A percentile compares a stretch with the other conserved stretches of the same genome.
These are phyloP conservation scores for Tinea semifulvella DNA, from an alignment of 2,888 invertebrate genomes.

Conservation along the genomic window DNA sequence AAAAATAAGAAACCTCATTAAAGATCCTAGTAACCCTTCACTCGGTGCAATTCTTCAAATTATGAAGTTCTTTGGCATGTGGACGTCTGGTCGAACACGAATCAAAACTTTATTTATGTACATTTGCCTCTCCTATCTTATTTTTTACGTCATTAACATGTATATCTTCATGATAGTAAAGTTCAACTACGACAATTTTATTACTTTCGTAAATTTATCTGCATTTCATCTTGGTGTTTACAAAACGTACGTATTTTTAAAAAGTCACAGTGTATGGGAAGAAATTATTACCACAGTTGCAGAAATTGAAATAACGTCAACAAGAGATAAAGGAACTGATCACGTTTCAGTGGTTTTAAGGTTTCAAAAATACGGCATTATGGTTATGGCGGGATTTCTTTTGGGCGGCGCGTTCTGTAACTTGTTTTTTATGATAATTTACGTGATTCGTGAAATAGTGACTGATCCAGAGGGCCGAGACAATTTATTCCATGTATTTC, in stretches of 20 bases:
- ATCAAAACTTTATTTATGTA: background rate
- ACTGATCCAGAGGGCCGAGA: background rate
- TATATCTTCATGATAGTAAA: background rate
- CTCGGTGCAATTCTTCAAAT: background rate
- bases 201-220: background rate
- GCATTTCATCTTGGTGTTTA: background rate
- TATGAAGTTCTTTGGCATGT: background rate
- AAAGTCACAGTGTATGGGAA: background rate
- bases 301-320: background rate
- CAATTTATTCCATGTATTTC: background rate
- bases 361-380: background rate
- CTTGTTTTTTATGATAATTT: background rate
- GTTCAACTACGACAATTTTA: background rate
- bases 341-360: background rate
- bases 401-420: background rate
- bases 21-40: constrained; percentile 3
- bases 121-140: background rate
- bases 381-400: background rate
- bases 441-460: background rate
- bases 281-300: background rate
- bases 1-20: too few species aligned
- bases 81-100: background rate
- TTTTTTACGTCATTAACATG: background rate
- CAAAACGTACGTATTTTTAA: background rate
- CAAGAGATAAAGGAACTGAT: background rate